Base-by-base conservation (phyloP, 1,140 invertebrate genomes). In the Odontomachus brunneus region DNA sequence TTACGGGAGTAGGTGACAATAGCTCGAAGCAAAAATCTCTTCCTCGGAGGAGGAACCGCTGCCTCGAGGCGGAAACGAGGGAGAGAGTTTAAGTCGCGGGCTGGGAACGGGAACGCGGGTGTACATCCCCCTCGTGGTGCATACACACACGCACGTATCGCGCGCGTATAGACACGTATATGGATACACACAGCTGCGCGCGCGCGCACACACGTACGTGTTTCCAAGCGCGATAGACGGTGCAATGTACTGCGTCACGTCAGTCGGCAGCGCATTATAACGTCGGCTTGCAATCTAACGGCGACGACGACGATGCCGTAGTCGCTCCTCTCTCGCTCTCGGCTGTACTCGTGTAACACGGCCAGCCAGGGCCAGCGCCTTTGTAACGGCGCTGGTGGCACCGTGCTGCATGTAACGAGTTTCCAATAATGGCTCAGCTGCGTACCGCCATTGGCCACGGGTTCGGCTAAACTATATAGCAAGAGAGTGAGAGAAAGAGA, bases 341-440 rank as follows among this genome's bases (percentile, higher is more conserved):
- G 2, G 26, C 19, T 60, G 72, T 86, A 82, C 84, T 82, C 83
- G 78, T 91, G 90, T 90, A 91, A 91, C 90, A 88, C 81, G 87
- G 85, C 82, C 85, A 84, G 74, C 81, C 69, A 72, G 86, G 76
- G 59, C 74, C 67, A 71, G 89, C 80, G 84, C 82, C 89, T 91
- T 91, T 91, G 91, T 91, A 92, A 92, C 90, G 89, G 75, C 85
- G 86, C 76, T 83, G 80, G 88, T 80, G 75, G 89, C 87, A 89
- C 89, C 85, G 90, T 91, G 92, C 90, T 91, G 92, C 90, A 92
- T 92, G 92, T 94, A 94, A 94, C 92, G 93, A 93, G 92, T 93
- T 94, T 94, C 92, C 93, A 92, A 94, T 94, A 93, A 94, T 93
- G 92, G 92, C 91, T 93, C 92, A 91, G 92, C 92, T 93, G 92